Evolutionary conservation across 2,888 invertebrate genomes (phyloP).

Genomic region (Nomada flava): DNA sequence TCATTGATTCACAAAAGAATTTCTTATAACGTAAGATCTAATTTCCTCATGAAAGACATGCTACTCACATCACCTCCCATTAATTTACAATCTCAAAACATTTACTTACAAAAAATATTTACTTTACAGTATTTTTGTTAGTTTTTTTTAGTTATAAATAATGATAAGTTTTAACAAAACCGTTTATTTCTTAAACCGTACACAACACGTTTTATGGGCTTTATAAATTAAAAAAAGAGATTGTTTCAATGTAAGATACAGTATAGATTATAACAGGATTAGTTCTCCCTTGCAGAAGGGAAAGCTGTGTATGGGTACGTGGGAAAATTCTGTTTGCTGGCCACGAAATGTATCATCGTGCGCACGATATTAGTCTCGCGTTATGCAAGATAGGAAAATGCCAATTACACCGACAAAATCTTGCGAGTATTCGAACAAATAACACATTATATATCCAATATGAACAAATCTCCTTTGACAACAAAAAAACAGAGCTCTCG

Average conservation of each 20-base stretch:
- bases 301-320: slow-evolving; percentile 58
- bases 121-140: slow-evolving; percentile 3
- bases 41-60: slow-evolving; percentile 37
- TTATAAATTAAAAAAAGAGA: slow-evolving; percentile 26
- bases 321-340: slow-evolving; percentile 61
- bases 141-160: slow-evolving; percentile 23
- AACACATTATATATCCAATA: slow-evolving; percentile 33
- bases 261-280: slow-evolving; percentile 56
- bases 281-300: slow-evolving; percentile 57
- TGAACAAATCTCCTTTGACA: slow-evolving; percentile 8
- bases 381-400: slow-evolving; percentile 59
- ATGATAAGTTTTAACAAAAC: slow-evolving; percentile 24
- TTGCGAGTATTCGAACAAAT: slow-evolving; percentile 29
- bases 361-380: slow-evolving; percentile 15
- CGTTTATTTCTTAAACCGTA: slow-evolving; percentile 15
- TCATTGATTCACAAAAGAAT: slow-evolving; percentile 40
- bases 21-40: slow-evolving; percentile 43
- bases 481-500: slow-evolving; percentile 27
- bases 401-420: slow-evolving; percentile 50
- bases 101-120: slow-evolving; percentile 22
- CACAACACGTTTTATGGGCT: slow-evolving; percentile 1
- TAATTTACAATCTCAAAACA: slow-evolving; percentile 44
- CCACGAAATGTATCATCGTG: slow-evolving; percentile 50
- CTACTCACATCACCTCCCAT: slow-evolving; percentile 25
- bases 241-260: slow-evolving; percentile 26